A percentile compares a stretch with the other conserved stretches of the same genome.
Evolutionary conservation across 2,113 vertebrate genomes (phyloP).

Genomic region (Mionectes macconnelli): DNA sequence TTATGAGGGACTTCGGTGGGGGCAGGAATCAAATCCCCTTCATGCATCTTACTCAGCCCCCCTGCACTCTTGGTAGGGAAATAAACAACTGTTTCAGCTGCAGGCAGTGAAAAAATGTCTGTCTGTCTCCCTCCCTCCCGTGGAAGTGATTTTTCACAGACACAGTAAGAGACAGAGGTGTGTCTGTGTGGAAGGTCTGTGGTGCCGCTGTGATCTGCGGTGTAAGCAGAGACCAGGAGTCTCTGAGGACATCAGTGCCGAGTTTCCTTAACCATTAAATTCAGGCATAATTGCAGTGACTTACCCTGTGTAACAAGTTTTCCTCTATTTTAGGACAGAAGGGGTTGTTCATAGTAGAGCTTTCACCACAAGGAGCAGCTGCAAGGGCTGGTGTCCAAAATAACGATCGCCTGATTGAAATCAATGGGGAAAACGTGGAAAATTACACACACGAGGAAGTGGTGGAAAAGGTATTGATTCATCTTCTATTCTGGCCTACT

Average conservation of each 20-base stretch:
- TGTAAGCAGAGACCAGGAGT: neutral
- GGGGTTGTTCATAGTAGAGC: conserved; percentile 81
- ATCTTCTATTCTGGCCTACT: neutral
- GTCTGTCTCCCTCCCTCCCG: too few relatives aligned
- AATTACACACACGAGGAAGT: conserved; percentile 77
- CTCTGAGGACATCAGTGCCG: neutral
- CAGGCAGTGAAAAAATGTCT: neutral
- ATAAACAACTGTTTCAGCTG: neutral
- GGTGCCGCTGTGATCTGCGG: neutral
- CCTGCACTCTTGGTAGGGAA: neutral
- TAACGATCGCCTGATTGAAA: conserved; percentile 84
- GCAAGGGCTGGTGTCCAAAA: conserved; percentile 82
- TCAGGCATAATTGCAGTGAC: neutral
- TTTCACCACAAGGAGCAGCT: conserved; percentile 78
- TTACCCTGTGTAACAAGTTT: neutral
- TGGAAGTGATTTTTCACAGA: neutral
- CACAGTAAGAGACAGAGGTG: neutral
- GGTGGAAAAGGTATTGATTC: conserved; percentile 78
- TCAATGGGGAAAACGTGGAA: conserved; percentile 89
- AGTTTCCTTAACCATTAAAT: neutral
- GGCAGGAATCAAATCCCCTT: neutral
- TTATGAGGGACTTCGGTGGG: neutral
- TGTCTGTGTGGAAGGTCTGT: neutral
- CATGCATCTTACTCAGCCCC: neutral
- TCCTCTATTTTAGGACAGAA: conserved; percentile 71